Base-by-base conservation (phyloP, 92 coral and sea anemone genomes). In the Plumapathes pennacea region DNA sequence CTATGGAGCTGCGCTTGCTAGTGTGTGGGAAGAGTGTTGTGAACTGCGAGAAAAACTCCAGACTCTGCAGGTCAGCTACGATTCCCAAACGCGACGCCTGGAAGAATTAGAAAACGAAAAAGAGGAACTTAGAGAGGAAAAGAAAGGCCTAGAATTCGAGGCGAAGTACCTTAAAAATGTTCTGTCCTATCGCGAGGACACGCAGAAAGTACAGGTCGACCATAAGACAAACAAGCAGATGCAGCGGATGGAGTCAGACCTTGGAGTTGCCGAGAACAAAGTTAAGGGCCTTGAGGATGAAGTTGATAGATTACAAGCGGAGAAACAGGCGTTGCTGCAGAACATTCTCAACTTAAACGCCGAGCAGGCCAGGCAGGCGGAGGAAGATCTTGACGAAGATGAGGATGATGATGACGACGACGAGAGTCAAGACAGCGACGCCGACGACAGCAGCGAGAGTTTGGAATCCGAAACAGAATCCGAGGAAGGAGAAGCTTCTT, bases 111-210 rank as follows among this genome's bases (percentile, higher is more conserved):
- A 88, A 30, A 80, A 41, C 28, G 85, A 84, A 26, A 54, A 69
- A 34, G 94, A 80, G 43, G 89, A 84, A 8, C 72, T 83, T 37
- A 72, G 65, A 6, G 77, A 63, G 34, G 98, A 92, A 26, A 74
- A 75, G 48, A 77, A 77, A 24, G 95, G 88, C 54, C 39, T 88
- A 4, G 60, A 74, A 27, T 80, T 86, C 32, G 98, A 92, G 27
- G 67, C 92, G 4, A 88, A 92, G 52, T 92, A 92, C 48, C 74
- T 92, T 26, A 92, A 92, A 47, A 75, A 92, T 13, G 98, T 92
- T 8, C 77, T 92, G 20, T 88, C 94, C n/a, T 92, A 92, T 61
- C 85, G 98, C 7, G 84, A 86, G 25, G 96, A 92, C 30, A 80
- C 84, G 15, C 89, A 84, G 64, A 65, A 73, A 49, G 89, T 84